These are phyloP conservation scores for Clunio marinus DNA, from an alignment of 2,888 invertebrate species.

Conservation along the genomic window DNA sequence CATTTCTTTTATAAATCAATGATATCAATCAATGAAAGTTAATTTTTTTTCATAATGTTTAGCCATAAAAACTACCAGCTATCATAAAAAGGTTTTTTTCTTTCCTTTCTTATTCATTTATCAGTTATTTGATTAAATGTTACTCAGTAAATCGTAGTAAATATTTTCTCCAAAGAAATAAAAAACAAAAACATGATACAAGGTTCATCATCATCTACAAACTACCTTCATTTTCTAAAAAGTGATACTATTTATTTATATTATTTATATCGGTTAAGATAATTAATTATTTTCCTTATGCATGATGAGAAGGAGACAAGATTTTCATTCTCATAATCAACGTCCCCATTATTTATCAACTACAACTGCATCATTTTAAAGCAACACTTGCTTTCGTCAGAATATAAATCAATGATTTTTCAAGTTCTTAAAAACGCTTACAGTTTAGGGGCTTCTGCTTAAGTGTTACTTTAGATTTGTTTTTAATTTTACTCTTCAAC, in stretches of 20 bases:
- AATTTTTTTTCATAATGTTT: slow-evolving; percentile 1
- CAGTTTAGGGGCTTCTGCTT: slow-evolving; percentile 9
- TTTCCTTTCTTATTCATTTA: neutral
- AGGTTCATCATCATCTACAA: slow-evolving; percentile 6
- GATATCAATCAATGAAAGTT: slow-evolving; percentile 16
- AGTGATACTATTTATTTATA: neutral
- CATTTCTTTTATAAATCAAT: neutral
- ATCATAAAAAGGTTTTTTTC: neutral
- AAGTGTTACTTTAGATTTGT: no score
- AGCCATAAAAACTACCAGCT: neutral
- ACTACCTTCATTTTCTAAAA: slow-evolving; percentile 1
- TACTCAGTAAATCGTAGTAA: neutral
- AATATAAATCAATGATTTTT: no score
- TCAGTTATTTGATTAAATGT: neutral
- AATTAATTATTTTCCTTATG: no score
- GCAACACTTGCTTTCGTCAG: no score
- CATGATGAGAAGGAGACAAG: no score
- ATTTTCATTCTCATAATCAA: no score
- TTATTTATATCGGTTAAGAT: no score
- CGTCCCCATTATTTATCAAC: no score
- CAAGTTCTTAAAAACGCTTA: slow-evolving; percentile 7
- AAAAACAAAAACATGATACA: neutral
- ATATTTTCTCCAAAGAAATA: neutral
- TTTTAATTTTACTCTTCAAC: neutral
- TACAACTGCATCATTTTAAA: no score